A percentile compares a stretch with the other conserved stretches of the same genome.
phyloP scores from a whole-genome alignment of 1,140 invertebrate species.

The Conus betulinus region DNA sequence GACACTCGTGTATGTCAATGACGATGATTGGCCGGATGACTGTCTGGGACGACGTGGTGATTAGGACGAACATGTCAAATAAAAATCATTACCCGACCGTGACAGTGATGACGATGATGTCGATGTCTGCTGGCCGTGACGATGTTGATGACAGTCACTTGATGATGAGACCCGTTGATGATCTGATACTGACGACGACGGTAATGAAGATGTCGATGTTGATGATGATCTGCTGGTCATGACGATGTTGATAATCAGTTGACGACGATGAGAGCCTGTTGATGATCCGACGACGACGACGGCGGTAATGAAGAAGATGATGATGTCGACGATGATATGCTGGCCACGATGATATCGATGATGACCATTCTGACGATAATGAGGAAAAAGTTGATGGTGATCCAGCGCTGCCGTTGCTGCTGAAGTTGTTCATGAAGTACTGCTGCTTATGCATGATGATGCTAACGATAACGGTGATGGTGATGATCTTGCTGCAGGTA shows the following conservation, averaged over 20 bases:
- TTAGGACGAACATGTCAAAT: no score
- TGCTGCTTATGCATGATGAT: not conserved
- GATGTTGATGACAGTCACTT: conserved; percentile 37
- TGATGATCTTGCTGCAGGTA: conserved; percentile 56
- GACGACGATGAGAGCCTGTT: conserved; percentile 28
- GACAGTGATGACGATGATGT: no score
- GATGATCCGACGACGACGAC: no score
- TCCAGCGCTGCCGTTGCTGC: no score
- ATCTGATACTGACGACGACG: not conserved
- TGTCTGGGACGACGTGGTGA: no score
- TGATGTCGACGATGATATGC: not conserved
- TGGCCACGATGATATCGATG: not conserved
- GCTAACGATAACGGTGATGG: conserved; percentile 9
- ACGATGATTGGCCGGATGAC: conserved; percentile 22
- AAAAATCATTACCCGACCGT: no score
- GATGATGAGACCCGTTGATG: not conserved
- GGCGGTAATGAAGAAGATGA: no score
- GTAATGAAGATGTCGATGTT: conserved; percentile 11
- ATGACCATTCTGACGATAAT: conserved; percentile 26
- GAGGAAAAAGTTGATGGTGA: not conserved
- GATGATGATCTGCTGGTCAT: not conserved
- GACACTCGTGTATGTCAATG: not conserved
- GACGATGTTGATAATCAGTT: not conserved
- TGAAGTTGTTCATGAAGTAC: not conserved
- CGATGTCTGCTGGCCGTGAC: not conserved